phyloP scores from a whole-genome alignment of 2,113 vertebrate species.

The Eclectus roratus region DNA sequence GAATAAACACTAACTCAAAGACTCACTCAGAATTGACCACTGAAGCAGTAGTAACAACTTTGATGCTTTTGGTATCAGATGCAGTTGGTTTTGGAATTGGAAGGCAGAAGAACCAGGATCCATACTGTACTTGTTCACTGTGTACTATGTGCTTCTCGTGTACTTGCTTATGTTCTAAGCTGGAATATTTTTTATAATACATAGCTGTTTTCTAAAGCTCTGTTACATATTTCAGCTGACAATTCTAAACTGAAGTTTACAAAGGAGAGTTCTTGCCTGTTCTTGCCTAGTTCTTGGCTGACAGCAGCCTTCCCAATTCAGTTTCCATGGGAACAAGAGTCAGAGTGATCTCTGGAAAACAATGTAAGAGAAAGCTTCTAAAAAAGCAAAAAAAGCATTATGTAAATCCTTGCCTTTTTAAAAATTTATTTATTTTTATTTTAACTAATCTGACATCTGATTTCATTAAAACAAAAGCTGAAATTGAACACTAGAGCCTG shows the following conservation, averaged over 20 bases:
- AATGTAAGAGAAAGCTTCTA: conserved; percentile 51
- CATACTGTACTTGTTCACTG: neutral
- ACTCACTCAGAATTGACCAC: neutral
- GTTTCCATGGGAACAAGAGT: conserved; percentile 69
- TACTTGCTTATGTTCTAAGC: neutral
- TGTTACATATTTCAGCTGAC: neutral
- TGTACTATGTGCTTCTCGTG: neutral
- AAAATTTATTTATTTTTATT: neutral
- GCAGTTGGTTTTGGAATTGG: neutral
- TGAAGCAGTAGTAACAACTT: neutral
- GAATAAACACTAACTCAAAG: neutral
- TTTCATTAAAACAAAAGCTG: conserved; percentile 29
- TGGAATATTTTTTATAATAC: neutral
- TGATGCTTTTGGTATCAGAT: neutral
- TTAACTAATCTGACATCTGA: conserved; percentile 19
- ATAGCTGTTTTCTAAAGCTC: neutral
- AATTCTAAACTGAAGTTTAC: conserved; percentile 12
- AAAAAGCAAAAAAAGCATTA: conserved; percentile 42
- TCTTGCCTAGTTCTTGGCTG: conserved; percentile 5
- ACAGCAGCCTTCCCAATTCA: conserved; percentile 17
- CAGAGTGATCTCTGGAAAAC: conserved; percentile 18
- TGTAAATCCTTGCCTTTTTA: conserved; percentile 27
- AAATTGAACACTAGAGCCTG: neutral
- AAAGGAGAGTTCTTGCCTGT: neutral
- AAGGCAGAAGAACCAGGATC: neutral